These are phyloP conservation scores for Myrmecophaga tridactyla DNA, from an alignment of 2,113 vertebrate genomes.

Conservation along the genomic window DNA sequence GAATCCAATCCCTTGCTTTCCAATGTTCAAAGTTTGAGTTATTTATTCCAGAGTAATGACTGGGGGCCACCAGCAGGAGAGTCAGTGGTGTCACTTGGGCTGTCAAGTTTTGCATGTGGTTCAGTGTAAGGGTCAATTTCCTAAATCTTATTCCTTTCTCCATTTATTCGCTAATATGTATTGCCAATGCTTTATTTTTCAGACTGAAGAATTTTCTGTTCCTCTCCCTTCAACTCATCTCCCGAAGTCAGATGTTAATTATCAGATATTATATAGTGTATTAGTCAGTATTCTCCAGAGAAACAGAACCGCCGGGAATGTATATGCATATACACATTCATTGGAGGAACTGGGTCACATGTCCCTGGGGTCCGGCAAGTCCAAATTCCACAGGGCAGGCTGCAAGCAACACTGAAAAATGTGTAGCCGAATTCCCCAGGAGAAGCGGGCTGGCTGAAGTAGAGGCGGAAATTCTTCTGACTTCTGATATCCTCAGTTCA, in stretches of 20 bases:
- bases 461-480: too few relatives aligned
- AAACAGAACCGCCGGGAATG: too few relatives aligned
- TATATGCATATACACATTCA: too few relatives aligned
- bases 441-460: too few relatives aligned
- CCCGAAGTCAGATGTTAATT: not conserved
- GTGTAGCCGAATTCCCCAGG: too few relatives aligned
- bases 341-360: too few relatives aligned
- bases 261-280: not conserved
- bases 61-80: rapidly evolving
- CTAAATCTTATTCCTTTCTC: rapidly evolving
- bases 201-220: not conserved
- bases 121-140: not conserved
- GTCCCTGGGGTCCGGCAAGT: too few relatives aligned
- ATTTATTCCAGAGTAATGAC: not conserved
- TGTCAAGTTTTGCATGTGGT: not conserved
- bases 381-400: too few relatives aligned
- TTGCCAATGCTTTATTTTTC: not conserved
- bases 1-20: not conserved
- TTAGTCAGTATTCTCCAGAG: too few relatives aligned
- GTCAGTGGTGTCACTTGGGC: not conserved
- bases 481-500: too few relatives aligned
- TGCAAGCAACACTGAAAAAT: too few relatives aligned
- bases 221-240: not conserved
- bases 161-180: not conserved
- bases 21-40: not conserved